These are phyloP conservation scores for Pterocles orientalis DNA, from an alignment of 2,113 vertebrate species.

Conservation along the genomic window DNA sequence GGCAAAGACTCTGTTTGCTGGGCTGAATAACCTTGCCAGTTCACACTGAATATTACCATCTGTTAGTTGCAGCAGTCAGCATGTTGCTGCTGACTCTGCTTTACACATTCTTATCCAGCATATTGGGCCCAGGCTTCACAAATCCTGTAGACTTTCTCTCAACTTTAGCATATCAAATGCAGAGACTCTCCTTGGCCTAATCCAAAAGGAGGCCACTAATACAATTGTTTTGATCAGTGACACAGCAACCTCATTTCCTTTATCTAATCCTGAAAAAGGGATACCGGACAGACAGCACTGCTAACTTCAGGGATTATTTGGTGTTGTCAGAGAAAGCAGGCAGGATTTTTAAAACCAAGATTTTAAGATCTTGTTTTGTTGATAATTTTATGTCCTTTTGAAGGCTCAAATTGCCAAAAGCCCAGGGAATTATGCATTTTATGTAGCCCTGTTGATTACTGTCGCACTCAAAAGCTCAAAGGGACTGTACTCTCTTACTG, in stretches of 20 bases:
- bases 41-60: background rate
- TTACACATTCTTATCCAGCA: rapidly evolving
- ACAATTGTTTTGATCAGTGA: background rate
- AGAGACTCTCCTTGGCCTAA: background rate
- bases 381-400: background rate
- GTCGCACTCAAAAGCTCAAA: background rate
- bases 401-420: background rate
- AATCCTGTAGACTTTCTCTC: background rate
- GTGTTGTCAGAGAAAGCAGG: background rate
- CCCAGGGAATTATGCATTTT: background rate
- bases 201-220: background rate
- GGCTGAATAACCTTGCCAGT: background rate
- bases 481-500: background rate
- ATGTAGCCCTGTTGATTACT: background rate
- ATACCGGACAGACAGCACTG: background rate
- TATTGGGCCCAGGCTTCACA: background rate
- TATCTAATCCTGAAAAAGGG: background rate
- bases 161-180: background rate
- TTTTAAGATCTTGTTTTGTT: background rate
- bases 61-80: background rate
- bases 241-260: background rate
- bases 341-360: background rate
- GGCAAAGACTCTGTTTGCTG: background rate
- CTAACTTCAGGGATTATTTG: background rate
- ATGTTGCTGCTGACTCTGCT: background rate